A percentile compares a stretch with the other conserved stretches of the same genome.
Evolutionary conservation across 2,797 vertebrate species (phyloP).

Genomic region (Myiothlypis chrysogaster): DNA sequence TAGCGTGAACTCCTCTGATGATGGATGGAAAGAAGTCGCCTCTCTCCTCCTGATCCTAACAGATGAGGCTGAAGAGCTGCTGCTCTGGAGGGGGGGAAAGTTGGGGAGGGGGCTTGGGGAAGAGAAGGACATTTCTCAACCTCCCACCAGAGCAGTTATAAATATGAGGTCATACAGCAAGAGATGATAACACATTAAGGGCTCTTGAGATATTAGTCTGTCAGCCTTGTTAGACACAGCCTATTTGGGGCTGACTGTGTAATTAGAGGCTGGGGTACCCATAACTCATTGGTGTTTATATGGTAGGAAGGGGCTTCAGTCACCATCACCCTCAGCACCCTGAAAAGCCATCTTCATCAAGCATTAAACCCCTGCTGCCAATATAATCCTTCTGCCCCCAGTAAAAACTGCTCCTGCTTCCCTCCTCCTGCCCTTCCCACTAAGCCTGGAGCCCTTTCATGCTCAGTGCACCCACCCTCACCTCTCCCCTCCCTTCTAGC

Average conservation of each 20-base stretch:
- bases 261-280: constrained; percentile 75
- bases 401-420: neutral
- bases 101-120: neutral
- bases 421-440: neutral
- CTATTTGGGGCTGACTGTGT: constrained; percentile 74
- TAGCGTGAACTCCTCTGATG: constrained; percentile 55
- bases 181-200: constrained; percentile 76
- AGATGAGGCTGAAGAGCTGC: constrained; percentile 62
- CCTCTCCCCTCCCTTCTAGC: neutral
- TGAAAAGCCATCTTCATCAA: constrained; percentile 45
- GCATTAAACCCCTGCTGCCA: neutral
- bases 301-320: constrained; percentile 42
- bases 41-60: constrained; percentile 59
- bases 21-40: constrained; percentile 65
- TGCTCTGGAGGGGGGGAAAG: neutral
- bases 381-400: neutral
- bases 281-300: constrained; percentile 72
- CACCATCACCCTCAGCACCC: constrained; percentile 22
- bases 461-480: neutral
- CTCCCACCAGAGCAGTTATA: constrained; percentile 71
- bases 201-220: constrained; percentile 77
- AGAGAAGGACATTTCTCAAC: constrained; percentile 70
- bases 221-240: constrained; percentile 74
- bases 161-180: constrained; percentile 75
- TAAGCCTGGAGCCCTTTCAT: neutral